Evolutionary conservation across 2,888 invertebrate genomes (phyloP).

Genomic region (Allacma fusca): DNA sequence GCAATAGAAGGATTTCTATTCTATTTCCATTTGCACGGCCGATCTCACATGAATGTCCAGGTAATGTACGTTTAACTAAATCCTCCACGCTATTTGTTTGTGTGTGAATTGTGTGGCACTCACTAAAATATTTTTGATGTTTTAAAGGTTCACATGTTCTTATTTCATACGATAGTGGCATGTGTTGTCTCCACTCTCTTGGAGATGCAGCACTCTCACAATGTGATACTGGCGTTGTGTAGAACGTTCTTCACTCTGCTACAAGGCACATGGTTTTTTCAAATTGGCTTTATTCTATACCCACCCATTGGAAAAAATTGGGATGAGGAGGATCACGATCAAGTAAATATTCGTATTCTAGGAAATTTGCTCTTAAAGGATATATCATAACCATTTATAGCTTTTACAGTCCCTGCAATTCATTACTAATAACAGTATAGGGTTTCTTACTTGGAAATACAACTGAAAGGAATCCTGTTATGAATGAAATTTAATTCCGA

Average conservation of each 20-base stretch:
- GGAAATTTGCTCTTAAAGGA: too few species aligned
- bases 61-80: conserved; percentile 51
- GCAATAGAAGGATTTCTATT: conserved; percentile 66
- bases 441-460: too few species aligned
- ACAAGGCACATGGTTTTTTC: conserved; percentile 69
- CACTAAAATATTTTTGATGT: too few species aligned
- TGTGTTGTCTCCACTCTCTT: conserved; percentile 63
- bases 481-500: too few species aligned
- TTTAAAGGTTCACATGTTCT: conserved; percentile 65
- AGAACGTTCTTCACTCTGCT: conserved; percentile 65
- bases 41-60: conserved; percentile 63
- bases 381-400: too few species aligned
- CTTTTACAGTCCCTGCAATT: too few species aligned
- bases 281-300: conserved; percentile 67
- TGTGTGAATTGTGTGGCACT: too few species aligned
- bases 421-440: too few species aligned
- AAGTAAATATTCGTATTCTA: conserved; percentile 47
- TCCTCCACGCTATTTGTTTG: not conserved
- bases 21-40: conserved; percentile 66
- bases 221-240: conserved; percentile 64
- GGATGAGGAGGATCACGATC: conserved; percentile 64
- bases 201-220: conserved; percentile 64
- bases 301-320: conserved; percentile 64
- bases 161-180: conserved; percentile 64
- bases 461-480: too few species aligned